Evolutionary conservation across 2,113 vertebrate genomes (phyloP).

Genomic region (Dipodomys ordii): DNA sequence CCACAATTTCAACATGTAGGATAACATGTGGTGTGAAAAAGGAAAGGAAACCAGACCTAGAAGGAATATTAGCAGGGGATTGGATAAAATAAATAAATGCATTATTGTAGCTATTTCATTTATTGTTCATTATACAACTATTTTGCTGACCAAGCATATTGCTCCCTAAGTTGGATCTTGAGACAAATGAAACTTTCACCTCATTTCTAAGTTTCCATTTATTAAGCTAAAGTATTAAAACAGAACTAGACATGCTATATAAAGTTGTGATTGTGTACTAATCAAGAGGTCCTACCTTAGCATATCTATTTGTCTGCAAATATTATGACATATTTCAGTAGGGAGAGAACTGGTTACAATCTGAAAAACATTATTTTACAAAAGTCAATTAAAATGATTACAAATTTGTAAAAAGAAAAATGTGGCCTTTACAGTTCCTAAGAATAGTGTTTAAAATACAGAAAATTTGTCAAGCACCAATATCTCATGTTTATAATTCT

Average conservation of each 20-base stretch:
- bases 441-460: too few species aligned
- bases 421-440: too few species aligned
- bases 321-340: background rate
- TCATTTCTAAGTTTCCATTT: background rate
- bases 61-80: background rate
- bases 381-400: conserved; percentile 41
- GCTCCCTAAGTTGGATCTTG: background rate
- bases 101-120: background rate
- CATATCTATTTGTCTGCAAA: background rate
- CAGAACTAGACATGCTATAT: background rate
- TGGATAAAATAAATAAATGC: background rate
- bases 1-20: background rate
- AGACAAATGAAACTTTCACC: background rate
- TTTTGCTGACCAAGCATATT: background rate
- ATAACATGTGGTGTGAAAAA: background rate
- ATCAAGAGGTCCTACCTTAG: background rate
- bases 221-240: conserved; percentile 1
- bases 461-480: too few species aligned
- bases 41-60: background rate
- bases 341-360: conserved; percentile 25
- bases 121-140: background rate
- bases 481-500: too few species aligned
- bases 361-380: background rate
- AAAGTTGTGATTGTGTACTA: conserved; percentile 1
- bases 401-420: background rate